A percentile compares a stretch with the other conserved stretches of the same genome.
phyloP scores from a whole-genome alignment of 2,113 vertebrate species.

The Scomber japonicus region DNA sequence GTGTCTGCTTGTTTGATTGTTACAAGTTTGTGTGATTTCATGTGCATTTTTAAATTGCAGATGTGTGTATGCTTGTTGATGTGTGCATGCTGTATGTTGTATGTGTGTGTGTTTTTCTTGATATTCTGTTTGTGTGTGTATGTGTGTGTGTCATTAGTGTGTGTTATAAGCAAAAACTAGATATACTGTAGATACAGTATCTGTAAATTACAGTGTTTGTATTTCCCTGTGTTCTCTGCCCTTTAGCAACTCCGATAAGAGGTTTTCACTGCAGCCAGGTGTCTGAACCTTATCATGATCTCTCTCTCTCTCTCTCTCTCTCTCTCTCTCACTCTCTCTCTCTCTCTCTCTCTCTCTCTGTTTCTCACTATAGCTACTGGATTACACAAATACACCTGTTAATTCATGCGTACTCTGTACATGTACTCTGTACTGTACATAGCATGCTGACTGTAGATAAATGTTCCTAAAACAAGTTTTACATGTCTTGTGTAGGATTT shows the following conservation, averaged over 20 bases:
- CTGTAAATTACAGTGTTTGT: slow-evolving; percentile 27
- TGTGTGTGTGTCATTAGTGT: slow-evolving; percentile 7
- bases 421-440: no score
- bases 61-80: background rate
- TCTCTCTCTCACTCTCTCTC: slow-evolving; percentile 12
- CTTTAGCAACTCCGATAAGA: slow-evolving; percentile 88
- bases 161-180: slow-evolving; percentile 5
- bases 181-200: slow-evolving; percentile 29
- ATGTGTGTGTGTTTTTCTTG: background rate
- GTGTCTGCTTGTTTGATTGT: slow-evolving; percentile 43
- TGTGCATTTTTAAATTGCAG: slow-evolving; percentile 75
- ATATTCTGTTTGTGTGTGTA: background rate
- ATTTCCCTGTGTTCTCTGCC: slow-evolving; percentile 64
- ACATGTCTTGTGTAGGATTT: no score
- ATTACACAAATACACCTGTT: background rate
- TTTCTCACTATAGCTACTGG: slow-evolving; percentile 25
- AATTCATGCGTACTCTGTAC: background rate
- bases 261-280: slow-evolving; percentile 88
- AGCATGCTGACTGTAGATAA: slow-evolving; percentile 2
- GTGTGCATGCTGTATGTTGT: no score
- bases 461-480: background rate
- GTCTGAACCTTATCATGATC: slow-evolving; percentile 89
- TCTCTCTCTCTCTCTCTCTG: background rate
- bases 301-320: background rate
- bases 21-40: slow-evolving; percentile 84